A percentile compares a stretch with the other conserved stretches of the same genome.
phyloP scores from a whole-genome alignment of 1,140 invertebrate species.

The Drosophila bocki region DNA sequence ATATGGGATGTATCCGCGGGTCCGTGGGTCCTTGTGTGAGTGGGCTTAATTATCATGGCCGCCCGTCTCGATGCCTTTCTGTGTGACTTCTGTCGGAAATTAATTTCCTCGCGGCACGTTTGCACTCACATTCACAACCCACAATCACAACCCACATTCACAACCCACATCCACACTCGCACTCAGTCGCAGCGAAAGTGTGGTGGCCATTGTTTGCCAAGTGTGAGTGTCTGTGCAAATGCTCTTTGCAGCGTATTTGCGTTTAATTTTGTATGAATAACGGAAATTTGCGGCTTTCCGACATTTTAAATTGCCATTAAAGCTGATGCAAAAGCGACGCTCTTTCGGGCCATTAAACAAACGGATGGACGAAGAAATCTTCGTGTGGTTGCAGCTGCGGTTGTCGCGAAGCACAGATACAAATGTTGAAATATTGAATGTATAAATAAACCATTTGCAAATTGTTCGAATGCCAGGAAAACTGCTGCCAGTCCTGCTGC shows the following conservation, averaged over 20 bases:
- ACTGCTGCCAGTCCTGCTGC: not conserved
- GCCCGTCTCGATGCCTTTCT: slow-evolving; percentile 67
- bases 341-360: slow-evolving; percentile 45
- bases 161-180: not conserved
- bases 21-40: slow-evolving; percentile 25
- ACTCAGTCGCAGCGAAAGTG: slow-evolving; percentile 33
- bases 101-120: slow-evolving; percentile 71
- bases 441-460: slow-evolving; percentile 61
- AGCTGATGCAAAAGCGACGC: slow-evolving; percentile 32
- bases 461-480: slow-evolving; percentile 43
- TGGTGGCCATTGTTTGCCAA: slow-evolving; percentile 41
- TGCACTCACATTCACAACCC: slow-evolving; percentile 24
- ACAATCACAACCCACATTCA: slow-evolving; percentile 10
- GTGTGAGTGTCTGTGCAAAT: slow-evolving; percentile 40
- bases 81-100: slow-evolving; percentile 84
- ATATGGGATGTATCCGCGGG: slow-evolving; percentile 25
- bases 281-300: slow-evolving; percentile 82
- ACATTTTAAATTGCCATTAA: slow-evolving; percentile 82
- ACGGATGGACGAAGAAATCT: slow-evolving; percentile 23
- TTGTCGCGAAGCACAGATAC: slow-evolving; percentile 35
- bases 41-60: slow-evolving; percentile 74
- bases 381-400: slow-evolving; percentile 48
- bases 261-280: slow-evolving; percentile 80
- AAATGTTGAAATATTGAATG: slow-evolving; percentile 29
- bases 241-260: slow-evolving; percentile 63